These are phyloP conservation scores for Sebastes schlegelii DNA, from an alignment of 2,113 vertebrate species.

Conservation along the genomic window DNA sequence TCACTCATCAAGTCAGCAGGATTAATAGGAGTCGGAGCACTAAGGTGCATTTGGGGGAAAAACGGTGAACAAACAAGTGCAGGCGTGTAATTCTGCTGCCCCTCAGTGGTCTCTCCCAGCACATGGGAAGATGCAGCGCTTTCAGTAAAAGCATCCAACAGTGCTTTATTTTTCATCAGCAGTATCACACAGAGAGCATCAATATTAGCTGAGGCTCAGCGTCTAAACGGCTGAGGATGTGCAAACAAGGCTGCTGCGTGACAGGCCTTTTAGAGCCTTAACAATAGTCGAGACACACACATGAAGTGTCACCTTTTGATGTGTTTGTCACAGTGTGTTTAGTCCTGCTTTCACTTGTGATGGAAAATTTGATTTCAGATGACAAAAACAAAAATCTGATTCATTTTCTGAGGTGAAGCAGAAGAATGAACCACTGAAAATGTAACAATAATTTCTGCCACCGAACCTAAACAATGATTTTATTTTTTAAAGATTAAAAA, in stretches of 20 bases:
- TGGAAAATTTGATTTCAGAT: conserved; percentile 51
- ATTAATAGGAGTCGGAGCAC: conserved; percentile 59
- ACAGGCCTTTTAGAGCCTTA: conserved; percentile 24
- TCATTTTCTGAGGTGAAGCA: conserved; percentile 47
- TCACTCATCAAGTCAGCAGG: conserved; percentile 64
- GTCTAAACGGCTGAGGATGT: conserved; percentile 51
- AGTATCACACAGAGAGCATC: conserved; percentile 55
- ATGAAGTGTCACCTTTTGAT: conserved; percentile 14
- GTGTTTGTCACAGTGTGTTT: conserved; percentile 56
- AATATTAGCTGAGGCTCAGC: conserved; percentile 60
- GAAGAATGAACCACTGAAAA: conserved; percentile 17
- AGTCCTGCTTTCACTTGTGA: conserved; percentile 48
- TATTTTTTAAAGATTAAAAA: not conserved
- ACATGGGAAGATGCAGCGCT: not conserved
- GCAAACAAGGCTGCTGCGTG: conserved; percentile 51
- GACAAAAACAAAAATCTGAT: conserved; percentile 41
- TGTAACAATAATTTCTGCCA: not conserved
- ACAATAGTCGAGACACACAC: not conserved
- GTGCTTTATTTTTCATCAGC: conserved; percentile 41
- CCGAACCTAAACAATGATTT: not conserved
- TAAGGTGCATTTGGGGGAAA: conserved; percentile 31
- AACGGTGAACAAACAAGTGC: conserved; percentile 20
- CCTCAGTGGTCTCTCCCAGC: conserved; percentile 66
- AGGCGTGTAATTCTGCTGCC: conserved; percentile 74
- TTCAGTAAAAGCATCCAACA: not conserved